Percentiles rank a stretch among this genome's conserved stretches.
These are phyloP conservation scores for Eurytoma californica DNA, from an alignment of 2,888 invertebrate genomes.

Conservation along the genomic window DNA sequence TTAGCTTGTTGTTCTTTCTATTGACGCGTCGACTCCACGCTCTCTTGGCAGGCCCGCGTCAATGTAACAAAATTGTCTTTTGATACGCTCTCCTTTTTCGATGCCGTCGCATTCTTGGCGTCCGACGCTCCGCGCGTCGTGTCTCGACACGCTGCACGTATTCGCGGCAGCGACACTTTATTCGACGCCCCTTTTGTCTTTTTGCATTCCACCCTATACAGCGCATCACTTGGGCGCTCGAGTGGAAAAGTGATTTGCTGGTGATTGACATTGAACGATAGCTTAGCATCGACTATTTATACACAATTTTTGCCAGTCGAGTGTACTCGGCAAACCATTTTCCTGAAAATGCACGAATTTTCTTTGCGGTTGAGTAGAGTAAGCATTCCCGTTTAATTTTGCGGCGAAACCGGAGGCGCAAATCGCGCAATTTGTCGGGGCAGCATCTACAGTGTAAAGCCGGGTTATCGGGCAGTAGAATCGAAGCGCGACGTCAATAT, in stretches of 20 bases:
- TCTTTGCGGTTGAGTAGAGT: background rate
- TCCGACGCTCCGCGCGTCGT: background rate
- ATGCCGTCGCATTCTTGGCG: constrained; percentile 33
- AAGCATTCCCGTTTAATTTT: background rate
- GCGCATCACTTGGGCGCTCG: too few relatives aligned
- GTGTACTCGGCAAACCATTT: background rate
- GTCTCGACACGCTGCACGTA: background rate
- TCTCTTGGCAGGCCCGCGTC: constrained; percentile 18
- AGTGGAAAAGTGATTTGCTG: background rate
- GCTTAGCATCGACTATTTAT: background rate
- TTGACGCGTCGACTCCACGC: constrained; percentile 1
- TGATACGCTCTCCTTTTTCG: constrained; percentile 45
- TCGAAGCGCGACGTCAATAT: constrained; percentile 69
- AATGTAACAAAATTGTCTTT: constrained; percentile 60
- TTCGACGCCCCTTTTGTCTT: background rate
- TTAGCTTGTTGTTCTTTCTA: constrained; percentile 36
- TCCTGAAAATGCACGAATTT: background rate
- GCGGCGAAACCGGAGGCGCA: background rate
- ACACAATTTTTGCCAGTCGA: background rate
- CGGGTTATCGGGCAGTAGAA: constrained; percentile 62
- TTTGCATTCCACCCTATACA: background rate
- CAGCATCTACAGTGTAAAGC: constrained; percentile 5
- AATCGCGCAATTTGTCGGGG: constrained; percentile 32
- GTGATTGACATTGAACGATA: background rate
- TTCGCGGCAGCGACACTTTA: too few relatives aligned